Percentiles rank a stretch among this genome's conserved stretches.
phyloP scores from a whole-genome alignment of 2,797 vertebrate genomes.

The Eleutherodactylus coqui region DNA sequence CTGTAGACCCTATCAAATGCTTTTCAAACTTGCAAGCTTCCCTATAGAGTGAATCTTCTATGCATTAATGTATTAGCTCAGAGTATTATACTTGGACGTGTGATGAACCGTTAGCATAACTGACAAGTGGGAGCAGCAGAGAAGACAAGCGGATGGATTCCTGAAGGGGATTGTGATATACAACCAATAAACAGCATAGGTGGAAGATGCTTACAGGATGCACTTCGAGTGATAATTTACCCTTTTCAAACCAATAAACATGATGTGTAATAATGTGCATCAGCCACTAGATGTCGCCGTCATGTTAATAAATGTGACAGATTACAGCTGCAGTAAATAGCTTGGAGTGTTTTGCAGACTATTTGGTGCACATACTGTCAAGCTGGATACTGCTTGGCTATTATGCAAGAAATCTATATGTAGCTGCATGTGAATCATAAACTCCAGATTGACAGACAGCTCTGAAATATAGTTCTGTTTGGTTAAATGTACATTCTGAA shows the following conservation, averaged over 20 bases:
- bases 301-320: conserved; percentile 4
- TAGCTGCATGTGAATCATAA: conserved; percentile 31
- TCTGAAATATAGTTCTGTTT: neutral
- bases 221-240: neutral
- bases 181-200: neutral
- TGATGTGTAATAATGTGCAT: neutral
- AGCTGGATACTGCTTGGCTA: conserved; percentile 16
- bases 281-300: conserved; percentile 52
- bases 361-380: neutral
- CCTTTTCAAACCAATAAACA: neutral
- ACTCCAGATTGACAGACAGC: conserved; percentile 3
- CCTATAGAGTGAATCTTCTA: neutral
- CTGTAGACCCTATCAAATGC: too few relatives aligned
- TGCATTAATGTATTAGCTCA: neutral
- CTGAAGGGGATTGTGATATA: neutral
- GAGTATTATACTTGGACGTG: neutral
- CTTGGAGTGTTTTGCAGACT: neutral
- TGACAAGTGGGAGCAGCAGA: neutral
- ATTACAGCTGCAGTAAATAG: neutral
- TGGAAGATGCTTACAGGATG: neutral
- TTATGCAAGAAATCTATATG: conserved; percentile 39
- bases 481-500: neutral
- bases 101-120: neutral
- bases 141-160: neutral
- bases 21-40: neutral